Base-by-base conservation (phyloP, 2,797 vertebrate genomes). In the Thalassophryne amazonica region DNA sequence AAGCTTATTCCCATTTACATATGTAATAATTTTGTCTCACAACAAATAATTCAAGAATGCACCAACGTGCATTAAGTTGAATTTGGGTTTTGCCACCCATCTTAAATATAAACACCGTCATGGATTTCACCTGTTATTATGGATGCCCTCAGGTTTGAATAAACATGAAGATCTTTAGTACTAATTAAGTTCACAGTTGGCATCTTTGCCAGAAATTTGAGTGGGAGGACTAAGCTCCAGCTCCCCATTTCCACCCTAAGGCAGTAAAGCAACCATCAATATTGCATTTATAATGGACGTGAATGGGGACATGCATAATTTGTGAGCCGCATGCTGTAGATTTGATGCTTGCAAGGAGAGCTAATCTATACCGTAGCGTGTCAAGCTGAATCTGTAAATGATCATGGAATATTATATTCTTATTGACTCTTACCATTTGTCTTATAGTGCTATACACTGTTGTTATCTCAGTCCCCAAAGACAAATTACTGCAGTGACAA, bases 241-340 rank as follows among this genome's bases (percentile, higher is more conserved):
- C 56, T 66, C 34, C 45, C 33, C 38, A 49, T 75, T 78, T 66
- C 52, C 27, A 43, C 40, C 69, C 51, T 34, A 45, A 53, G 73
- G 80, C 65, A 49, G 12, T 57, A 47, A 64, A 78, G 75, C 45
- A 78, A 76, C 75, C 76, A 80, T 74, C 65, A 72, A 78, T 75
- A 75, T 55, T 78, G 72, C 65, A 80, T 80, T 64, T 78, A 75
- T 80, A 75, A 81, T 73, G 33, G 33, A 42, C 38, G 19, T 53
- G 67, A 78, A 74, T 53, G 43, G 36, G 71, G 52, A 38, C 62
- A 64, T 77, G 68, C 53, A 71, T 75, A 75, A 75, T 73, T 71
- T 67, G 55, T 56, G 32, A 59, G 29, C 29, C 45, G 47, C 39
- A 21, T 62, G 50, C 60, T 66, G 37, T 53, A 36, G 31, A 42